Evolutionary conservation across 23 tunicate genomes (phyloP).

Genomic region (Trididemnum miniatum): DNA sequence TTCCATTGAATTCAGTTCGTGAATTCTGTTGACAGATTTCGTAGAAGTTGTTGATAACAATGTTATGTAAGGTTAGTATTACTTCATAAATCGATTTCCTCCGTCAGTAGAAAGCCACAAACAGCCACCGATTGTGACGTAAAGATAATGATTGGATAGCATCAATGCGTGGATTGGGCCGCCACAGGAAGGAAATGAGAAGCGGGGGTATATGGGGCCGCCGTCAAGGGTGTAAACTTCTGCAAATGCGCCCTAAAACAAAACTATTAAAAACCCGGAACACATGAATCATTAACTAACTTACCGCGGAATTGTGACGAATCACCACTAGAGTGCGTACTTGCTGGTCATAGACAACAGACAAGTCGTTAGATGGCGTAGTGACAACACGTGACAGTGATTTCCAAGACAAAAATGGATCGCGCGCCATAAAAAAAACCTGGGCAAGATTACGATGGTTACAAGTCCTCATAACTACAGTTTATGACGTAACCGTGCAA

Average conservation of each 20-base stretch:
- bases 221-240: not conserved
- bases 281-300: not conserved
- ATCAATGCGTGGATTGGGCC: not conserved
- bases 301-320: not conserved
- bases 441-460: too few species aligned
- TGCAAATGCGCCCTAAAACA: not conserved
- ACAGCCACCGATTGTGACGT: not conserved
- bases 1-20: not conserved
- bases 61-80: too few species aligned
- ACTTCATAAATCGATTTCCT: conserved; percentile 17
- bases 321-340: not conserved
- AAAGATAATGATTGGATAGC: conserved; percentile 7
- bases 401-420: too few species aligned
- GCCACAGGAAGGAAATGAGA: not conserved
- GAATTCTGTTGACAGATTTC: too few species aligned
- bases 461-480: too few species aligned
- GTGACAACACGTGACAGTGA: too few species aligned
- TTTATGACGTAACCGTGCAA: too few species aligned
- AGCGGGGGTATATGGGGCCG: not conserved
- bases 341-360: not conserved
- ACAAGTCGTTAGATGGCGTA: not conserved
- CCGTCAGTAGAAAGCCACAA: conserved; percentile 30
- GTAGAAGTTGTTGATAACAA: too few species aligned
- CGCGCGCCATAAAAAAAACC: too few species aligned
- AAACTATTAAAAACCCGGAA: not conserved